phyloP scores from a whole-genome alignment of 1,140 invertebrate genomes.

The Drosophila obscura region DNA sequence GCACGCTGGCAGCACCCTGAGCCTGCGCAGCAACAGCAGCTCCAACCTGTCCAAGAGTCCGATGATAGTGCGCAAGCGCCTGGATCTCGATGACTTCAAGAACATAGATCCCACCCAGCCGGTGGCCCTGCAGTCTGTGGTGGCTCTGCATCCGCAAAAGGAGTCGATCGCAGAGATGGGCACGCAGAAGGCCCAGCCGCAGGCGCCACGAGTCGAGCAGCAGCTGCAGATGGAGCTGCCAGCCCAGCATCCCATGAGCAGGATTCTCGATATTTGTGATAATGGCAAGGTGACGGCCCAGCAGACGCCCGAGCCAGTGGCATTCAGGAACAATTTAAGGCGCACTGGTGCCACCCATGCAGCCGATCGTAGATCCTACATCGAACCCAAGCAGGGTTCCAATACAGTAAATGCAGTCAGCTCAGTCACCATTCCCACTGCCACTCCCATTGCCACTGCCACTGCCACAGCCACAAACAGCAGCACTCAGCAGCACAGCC shows the following conservation, averaged over 20 bases:
- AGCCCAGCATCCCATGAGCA: conserved; percentile 72
- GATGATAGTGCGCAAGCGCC: conserved; percentile 73
- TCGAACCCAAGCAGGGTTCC: conserved; percentile 55
- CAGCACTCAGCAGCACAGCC: conserved; percentile 1
- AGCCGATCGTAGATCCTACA: conserved; percentile 79
- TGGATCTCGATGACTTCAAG: conserved; percentile 76
- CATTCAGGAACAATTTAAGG: conserved; percentile 66
- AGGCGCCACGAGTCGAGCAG: conserved; percentile 41
- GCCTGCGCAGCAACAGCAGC: conserved; percentile 73
- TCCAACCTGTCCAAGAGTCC: conserved; percentile 74
- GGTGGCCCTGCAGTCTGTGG: conserved; percentile 60
- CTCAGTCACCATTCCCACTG: too few species aligned
- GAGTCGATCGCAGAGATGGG: conserved; percentile 14
- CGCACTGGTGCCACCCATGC: conserved; percentile 73
- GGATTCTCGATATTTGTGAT: conserved; percentile 75
- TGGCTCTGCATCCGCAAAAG: conserved; percentile 46
- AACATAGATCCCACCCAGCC: conserved; percentile 73
- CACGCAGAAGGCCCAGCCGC: conserved; percentile 46
- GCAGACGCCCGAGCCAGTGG: conserved; percentile 60
- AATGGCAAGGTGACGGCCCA: conserved; percentile 42
- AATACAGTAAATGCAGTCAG: too few species aligned
- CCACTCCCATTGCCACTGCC: background rate
- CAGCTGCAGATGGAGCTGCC: conserved; percentile 60
- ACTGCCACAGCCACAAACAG: background rate
- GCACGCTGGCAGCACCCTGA: conserved; percentile 62